A percentile compares a stretch with the other conserved stretches of the same genome.
phyloP scores from a whole-genome alignment of 2,888 invertebrate species.

The Selenia dentaria region DNA sequence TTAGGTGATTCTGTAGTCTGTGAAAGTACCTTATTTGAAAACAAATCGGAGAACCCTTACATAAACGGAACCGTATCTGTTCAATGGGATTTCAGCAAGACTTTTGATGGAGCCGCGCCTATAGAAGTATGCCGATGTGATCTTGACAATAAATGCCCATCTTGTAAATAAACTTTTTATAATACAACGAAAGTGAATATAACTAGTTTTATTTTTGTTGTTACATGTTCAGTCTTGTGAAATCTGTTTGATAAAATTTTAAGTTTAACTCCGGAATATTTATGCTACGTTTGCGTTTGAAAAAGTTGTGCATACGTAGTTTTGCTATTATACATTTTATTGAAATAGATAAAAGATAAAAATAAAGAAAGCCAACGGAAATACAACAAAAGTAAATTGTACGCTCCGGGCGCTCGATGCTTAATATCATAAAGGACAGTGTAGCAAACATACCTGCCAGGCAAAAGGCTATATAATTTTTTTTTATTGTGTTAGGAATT shows the following conservation, averaged over 20 bases:
- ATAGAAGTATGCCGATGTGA: conserved; percentile 65
- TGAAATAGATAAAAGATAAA: too few species aligned
- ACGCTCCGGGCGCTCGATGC: conserved; percentile 7
- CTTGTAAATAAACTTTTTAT: conserved; percentile 42
- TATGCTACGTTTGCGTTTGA: too few species aligned
- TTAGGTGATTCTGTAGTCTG: conserved; percentile 60
- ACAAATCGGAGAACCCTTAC: conserved; percentile 48
- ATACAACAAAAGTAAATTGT: conserved; percentile 20
- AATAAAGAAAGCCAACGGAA: too few species aligned
- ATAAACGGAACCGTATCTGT: conserved; percentile 55
- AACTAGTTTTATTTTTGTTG: too few species aligned
- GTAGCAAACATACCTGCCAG: conserved; percentile 20
- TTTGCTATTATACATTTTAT: too few species aligned
- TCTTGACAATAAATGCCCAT: conserved; percentile 52
- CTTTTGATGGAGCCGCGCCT: conserved; percentile 58
- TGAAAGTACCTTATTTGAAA: conserved; percentile 53
- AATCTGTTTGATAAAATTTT: conserved; percentile 41
- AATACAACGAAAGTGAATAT: too few species aligned
- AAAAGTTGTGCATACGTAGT: too few species aligned
- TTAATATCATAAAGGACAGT: conserved; percentile 23
- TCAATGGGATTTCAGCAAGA: conserved; percentile 62
- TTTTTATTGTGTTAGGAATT: conserved; percentile 24
- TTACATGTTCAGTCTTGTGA: conserved; percentile 31
- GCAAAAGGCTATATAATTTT: conserved; percentile 28
- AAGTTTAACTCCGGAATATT: too few species aligned